Percentiles rank a stretch among this genome's conserved stretches.
Conservation (phyloP, 2,113 vertebrate genomes). For the Synchiropus splendidus region DNA sequence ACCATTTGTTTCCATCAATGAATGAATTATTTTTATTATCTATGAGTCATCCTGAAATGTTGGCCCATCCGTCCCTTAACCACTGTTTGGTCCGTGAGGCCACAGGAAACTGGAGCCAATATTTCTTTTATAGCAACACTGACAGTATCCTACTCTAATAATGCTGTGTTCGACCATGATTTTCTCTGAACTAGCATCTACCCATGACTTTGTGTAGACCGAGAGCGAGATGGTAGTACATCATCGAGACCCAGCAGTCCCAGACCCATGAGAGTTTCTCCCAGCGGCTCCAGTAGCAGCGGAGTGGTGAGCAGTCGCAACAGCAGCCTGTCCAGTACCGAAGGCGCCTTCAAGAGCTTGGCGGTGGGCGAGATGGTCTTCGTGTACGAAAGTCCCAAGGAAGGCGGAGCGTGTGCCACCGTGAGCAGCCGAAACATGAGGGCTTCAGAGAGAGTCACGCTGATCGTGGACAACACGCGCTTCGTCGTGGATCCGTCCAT, state of each 20-base stretch:
- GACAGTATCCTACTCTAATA: too few species aligned
- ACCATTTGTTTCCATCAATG: too few species aligned
- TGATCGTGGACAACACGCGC: conserved; percentile 96
- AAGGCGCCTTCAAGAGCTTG: conserved; percentile 81
- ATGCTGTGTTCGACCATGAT: too few species aligned
- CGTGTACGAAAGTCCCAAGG: conserved; percentile 90
- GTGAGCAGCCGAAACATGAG: conserved; percentile 72
- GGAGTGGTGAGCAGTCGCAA: conserved; percentile 83
- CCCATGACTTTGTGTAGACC: conserved; percentile 67
- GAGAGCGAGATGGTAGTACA: conserved; percentile 82
- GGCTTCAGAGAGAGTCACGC: conserved; percentile 86
- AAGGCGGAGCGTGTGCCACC: conserved; percentile 52
- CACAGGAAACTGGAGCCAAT: too few species aligned
- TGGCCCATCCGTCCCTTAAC: too few species aligned
- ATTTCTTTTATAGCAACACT: too few species aligned
- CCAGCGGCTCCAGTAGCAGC: conserved; percentile 81
- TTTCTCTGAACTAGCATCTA: too few species aligned
- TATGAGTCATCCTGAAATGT: too few species aligned
- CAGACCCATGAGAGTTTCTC: conserved; percentile 84
- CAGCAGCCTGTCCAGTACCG: conserved; percentile 87
- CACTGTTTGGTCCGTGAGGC: too few species aligned
- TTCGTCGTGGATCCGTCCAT: conserved; percentile 96
- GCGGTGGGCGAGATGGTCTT: conserved; percentile 87
- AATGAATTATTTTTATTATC: too few species aligned
- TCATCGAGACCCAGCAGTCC: conserved; percentile 88